phyloP scores from a whole-genome alignment of 1,140 invertebrate species.

The Eupeodes corollae region DNA sequence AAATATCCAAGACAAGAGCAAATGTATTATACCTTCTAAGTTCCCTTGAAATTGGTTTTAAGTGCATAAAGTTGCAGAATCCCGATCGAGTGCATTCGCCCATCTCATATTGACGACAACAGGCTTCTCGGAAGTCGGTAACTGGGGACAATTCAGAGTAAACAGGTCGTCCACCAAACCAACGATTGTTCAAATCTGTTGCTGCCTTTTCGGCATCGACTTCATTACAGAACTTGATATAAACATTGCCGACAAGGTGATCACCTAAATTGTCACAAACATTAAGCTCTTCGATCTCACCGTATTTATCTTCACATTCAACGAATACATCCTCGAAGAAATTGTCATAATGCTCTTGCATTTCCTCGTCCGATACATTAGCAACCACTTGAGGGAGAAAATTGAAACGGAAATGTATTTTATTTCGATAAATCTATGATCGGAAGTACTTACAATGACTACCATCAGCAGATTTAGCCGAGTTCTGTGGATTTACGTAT shows the following conservation, averaged over 20 bases:
- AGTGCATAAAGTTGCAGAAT: conserved; percentile 99
- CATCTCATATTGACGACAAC: conserved; percentile 98
- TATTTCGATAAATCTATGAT: too few relatives aligned
- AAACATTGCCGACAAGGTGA: conserved; percentile 96
- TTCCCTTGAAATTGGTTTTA: conserved; percentile 94
- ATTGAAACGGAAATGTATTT: not conserved
- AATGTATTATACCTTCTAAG: conserved; percentile 57
- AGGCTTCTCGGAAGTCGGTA: conserved; percentile 97
- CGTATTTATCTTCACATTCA: conserved; percentile 97
- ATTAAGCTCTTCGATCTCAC: conserved; percentile 99
- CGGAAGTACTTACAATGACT: conserved; percentile 67
- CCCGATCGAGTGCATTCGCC: conserved; percentile 96
- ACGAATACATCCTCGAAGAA: conserved; percentile 99
- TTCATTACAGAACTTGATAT: conserved; percentile 96
- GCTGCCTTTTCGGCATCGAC: conserved; percentile 97
- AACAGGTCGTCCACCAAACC: conserved; percentile 97
- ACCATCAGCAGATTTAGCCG: conserved; percentile 91
- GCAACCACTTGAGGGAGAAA: conserved; percentile 63
- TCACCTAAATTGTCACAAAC: conserved; percentile 98
- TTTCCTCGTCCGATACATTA: conserved; percentile 91
- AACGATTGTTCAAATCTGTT: conserved; percentile 92
- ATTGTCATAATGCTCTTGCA: conserved; percentile 98
- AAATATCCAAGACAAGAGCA: not conserved
- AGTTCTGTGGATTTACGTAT: conserved; percentile 97
- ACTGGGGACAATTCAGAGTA: conserved; percentile 97